These are phyloP conservation scores for Antennarius striatus DNA, from an alignment of 2,113 vertebrate species.

Conservation along the genomic window DNA sequence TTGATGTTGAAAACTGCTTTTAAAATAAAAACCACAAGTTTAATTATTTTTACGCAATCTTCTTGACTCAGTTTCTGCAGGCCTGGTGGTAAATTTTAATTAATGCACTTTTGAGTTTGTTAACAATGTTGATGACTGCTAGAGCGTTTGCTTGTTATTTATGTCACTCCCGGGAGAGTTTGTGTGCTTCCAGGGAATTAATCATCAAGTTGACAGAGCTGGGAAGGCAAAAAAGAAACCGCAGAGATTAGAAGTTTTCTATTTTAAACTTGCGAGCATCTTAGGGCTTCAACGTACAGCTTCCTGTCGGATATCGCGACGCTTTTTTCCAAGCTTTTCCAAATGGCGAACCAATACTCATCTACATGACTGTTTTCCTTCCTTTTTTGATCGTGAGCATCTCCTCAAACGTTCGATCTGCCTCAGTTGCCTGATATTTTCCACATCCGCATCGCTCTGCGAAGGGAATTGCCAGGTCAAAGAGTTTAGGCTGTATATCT, in stretches of 20 bases:
- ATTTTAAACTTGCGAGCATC: conserved; percentile 1
- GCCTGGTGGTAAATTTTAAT: conserved; percentile 27
- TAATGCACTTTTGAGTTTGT: conserved; percentile 26
- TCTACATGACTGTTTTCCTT: not conserved
- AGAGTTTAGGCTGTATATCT: not conserved
- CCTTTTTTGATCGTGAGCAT: no score
- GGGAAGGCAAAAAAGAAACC: conserved; percentile 7
- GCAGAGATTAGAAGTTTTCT: conserved; percentile 5
- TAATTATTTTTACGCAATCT: not conserved
- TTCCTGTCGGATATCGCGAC: not conserved
- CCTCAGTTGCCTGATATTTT: not conserved
- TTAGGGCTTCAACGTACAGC: not conserved
- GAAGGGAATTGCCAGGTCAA: not conserved
- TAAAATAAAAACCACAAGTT: not conserved
- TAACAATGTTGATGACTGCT: conserved; percentile 25
- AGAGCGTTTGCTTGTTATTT: conserved; percentile 37
- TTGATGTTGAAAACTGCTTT: not conserved
- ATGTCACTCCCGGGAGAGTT: conserved; percentile 20
- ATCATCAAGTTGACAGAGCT: conserved; percentile 34
- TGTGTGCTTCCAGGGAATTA: conserved; percentile 34
- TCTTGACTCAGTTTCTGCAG: not conserved
- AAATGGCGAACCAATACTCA: not conserved
- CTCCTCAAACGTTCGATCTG: no score
- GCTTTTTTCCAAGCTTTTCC: not conserved
- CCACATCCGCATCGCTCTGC: not conserved